Conservation (phyloP, 2,797 vertebrate species). For the Buphagus erythrorhynchus region DNA sequence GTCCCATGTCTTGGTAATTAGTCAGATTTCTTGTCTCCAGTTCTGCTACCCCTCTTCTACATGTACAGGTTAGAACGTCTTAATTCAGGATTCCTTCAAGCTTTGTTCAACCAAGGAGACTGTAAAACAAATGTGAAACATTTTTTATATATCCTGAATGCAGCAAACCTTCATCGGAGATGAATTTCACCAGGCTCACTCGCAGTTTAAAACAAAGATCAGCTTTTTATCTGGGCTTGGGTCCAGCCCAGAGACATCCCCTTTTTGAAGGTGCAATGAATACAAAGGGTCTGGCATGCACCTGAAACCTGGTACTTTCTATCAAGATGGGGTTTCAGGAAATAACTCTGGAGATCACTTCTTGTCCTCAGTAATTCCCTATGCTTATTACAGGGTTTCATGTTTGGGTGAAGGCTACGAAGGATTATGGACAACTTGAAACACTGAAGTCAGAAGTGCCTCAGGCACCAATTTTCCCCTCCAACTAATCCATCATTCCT, state of each 20-base stretch:
- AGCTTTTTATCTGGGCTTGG: not conserved
- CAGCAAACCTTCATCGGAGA: not conserved
- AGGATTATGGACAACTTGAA: slow-evolving; percentile 55
- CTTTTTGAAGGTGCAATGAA: not conserved
- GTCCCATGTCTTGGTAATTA: not conserved
- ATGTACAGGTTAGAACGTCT: not conserved
- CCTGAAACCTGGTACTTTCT: slow-evolving; percentile 48
- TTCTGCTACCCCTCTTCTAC: not conserved
- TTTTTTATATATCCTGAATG: not conserved
- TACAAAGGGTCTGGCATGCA: slow-evolving; percentile 32
- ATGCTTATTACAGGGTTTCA: slow-evolving; percentile 32
- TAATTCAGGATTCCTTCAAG: not conserved
- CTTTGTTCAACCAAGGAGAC: not conserved
- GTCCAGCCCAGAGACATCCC: not conserved
- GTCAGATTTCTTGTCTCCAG: not conserved
- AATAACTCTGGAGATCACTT: slow-evolving; percentile 50
- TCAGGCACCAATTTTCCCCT: slow-evolving; percentile 42
- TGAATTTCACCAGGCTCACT: not conserved
- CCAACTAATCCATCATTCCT: slow-evolving; percentile 76
- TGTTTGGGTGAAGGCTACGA: slow-evolving; percentile 14
- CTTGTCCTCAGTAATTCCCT: slow-evolving; percentile 32
- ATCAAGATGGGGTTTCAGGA: slow-evolving; percentile 68
- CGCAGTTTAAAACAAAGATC: not conserved
- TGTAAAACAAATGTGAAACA: not conserved
- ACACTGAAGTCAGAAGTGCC: slow-evolving; percentile 38